These are phyloP conservation scores for Mus spretus DNA, from an alignment of 2,797 vertebrate species.

Conservation along the genomic window DNA sequence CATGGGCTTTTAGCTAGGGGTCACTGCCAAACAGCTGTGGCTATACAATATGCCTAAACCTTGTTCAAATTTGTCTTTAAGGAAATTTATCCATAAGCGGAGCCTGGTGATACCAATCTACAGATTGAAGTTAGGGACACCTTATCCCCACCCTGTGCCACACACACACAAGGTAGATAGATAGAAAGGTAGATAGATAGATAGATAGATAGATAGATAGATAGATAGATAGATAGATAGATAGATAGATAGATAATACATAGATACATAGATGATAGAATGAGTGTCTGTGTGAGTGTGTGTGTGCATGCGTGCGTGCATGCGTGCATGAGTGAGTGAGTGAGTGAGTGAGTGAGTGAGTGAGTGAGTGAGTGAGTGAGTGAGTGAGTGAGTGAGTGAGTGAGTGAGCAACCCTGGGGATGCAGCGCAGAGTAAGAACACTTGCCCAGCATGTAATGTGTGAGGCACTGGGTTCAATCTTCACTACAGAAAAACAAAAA, in stretches of 20 bases:
- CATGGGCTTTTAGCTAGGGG: not conserved
- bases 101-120: not conserved
- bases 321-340: no score
- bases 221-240: no score
- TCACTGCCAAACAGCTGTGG: not conserved
- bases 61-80: constrained; percentile 2
- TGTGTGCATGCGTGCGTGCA: no score
- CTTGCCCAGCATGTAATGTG: not conserved
- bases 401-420: no score
- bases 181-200: no score
- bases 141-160: not conserved
- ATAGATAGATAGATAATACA: no score
- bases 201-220: no score
- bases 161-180: not conserved
- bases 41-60: constrained; percentile 8
- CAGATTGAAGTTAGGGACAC: not conserved
- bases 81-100: not conserved
- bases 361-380: no score
- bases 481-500: not conserved
- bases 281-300: no score
- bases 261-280: no score
- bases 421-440: not conserved
- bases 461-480: not conserved
- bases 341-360: no score
- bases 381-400: no score